phyloP scores from a whole-genome alignment of 2,797 vertebrate genomes.

The Squalus acanthias region DNA sequence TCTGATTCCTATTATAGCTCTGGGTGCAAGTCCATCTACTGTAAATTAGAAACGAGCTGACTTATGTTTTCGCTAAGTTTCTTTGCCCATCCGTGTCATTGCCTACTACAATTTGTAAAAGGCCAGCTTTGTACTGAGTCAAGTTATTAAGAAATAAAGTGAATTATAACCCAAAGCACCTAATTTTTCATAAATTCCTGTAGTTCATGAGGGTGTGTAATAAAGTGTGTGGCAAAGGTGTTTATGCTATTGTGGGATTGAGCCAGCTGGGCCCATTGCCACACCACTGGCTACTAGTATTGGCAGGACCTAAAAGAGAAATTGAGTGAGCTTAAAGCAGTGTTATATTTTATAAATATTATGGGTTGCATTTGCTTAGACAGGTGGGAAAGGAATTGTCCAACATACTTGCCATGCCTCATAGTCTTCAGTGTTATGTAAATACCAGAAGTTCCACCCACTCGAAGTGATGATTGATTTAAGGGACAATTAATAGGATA shows the following conservation, averaged over 20 bases:
- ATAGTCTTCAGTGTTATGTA: not conserved
- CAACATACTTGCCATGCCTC: constrained; percentile 35
- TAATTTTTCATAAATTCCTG: constrained; percentile 17
- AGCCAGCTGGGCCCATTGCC: constrained; percentile 5
- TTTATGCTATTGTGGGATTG: not conserved
- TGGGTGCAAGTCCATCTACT: not conserved
- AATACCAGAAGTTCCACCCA: constrained; percentile 21
- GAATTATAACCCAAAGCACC: constrained; percentile 10
- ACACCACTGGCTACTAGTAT: constrained; percentile 29
- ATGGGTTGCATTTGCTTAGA: constrained; percentile 32
- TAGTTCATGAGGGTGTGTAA: not conserved
- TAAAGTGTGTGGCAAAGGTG: constrained; percentile 14
- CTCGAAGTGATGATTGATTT: constrained; percentile 1
- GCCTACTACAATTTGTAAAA: not conserved
- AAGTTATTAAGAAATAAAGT: constrained; percentile 11
- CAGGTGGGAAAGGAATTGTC: constrained; percentile 28
- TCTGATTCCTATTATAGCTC: constrained; percentile 7
- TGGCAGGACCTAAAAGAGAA: constrained; percentile 3
- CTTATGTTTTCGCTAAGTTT: not conserved
- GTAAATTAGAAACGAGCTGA: not conserved
- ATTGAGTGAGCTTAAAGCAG: constrained; percentile 26
- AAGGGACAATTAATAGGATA: constrained; percentile 6
- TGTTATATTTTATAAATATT: constrained; percentile 32
- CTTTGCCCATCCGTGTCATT: not conserved
- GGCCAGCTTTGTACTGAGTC: not conserved